Conservation (phyloP, 2,113 vertebrate genomes). For the Leucosticte australis region DNA sequence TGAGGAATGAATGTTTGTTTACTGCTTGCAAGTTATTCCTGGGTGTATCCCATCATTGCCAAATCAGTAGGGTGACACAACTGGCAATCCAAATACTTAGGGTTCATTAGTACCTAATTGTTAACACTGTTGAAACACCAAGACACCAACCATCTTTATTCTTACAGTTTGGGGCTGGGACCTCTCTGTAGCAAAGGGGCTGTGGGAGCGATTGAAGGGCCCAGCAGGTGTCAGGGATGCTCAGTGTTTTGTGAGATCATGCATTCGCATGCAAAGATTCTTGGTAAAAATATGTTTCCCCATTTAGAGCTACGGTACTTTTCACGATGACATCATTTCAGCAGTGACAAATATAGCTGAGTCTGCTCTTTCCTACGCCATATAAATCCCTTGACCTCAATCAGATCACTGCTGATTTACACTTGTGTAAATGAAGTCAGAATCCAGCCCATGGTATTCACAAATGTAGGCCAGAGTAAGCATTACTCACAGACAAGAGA, state of each 20-base stretch:
- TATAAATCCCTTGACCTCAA: constrained; percentile 59
- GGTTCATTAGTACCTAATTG: not conserved
- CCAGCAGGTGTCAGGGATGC: constrained; percentile 32
- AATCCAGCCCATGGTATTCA: constrained; percentile 38
- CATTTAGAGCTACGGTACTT: constrained; percentile 28
- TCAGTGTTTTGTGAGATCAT: constrained; percentile 9
- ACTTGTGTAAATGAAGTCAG: constrained; percentile 50
- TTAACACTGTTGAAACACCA: not conserved
- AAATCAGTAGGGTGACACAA: not conserved
- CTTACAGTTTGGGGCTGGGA: not conserved
- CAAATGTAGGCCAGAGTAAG: constrained; percentile 55
- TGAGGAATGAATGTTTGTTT: not conserved
- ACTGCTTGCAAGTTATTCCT: not conserved
- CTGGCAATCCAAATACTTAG: not conserved
- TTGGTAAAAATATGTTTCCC: constrained; percentile 29
- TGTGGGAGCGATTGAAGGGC: not conserved
- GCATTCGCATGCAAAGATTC: not conserved
- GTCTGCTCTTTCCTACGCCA: constrained; percentile 30
- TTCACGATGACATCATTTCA: constrained; percentile 45
- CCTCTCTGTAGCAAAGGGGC: not conserved
- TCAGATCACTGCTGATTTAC: constrained; percentile 55
- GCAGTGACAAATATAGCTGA: constrained; percentile 55
- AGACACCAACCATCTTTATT: not conserved
- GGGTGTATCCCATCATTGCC: too few species aligned
- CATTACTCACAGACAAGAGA: constrained; percentile 59